Evolutionary conservation across 2,888 invertebrate species (phyloP), one percentile per base, ranked within the genome.

Genomic region (Andrena haemorrhoa): DNA sequence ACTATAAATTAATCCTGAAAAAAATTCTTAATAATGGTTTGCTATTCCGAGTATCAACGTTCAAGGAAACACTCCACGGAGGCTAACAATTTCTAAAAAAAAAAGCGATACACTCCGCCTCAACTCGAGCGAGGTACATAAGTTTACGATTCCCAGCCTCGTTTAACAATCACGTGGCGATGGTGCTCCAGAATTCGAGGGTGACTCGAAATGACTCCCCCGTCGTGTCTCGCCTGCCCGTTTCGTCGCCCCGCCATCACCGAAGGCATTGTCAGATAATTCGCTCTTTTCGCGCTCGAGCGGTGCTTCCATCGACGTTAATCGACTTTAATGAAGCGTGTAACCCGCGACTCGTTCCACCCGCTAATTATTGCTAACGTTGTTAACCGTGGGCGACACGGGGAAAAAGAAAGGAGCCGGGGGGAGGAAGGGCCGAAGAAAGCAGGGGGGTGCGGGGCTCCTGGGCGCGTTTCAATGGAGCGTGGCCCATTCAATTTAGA

Each of bases 401-500:
- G 47, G 31, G 20, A 10, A 41, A 10, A 31, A 16, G 64, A 72
- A 41, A 64, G 35, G 61, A 16, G 61, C 41, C 49, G 26, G 64
- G 26, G 64, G 31, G 41, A 61, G 69, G 70, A 76, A 71, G 71
- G 56, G 23, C 47, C 23, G 61, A 49, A 58, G 61, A 49, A 79
- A 75, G 56, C 61, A 56, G 51, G 61, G 41, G 56, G 68, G 23
- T 31, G 23, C 16, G 41, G 12, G 1, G 41, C 16, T 41, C 75
- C 69, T 66, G 63, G 61, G 35, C 60, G 68, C 77, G 81, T 85
- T 82, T 81, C 73, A 88, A 82, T 80, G 74, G 73, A 64, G 69
- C 77, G 61, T 23, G 76, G 76, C 60, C 69, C 78, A 83, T 86
- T 89, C 85, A 85, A 88, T 89, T 41, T 89, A 86, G 69, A 84